Percentiles rank a stretch among this genome's conserved stretches.
These are phyloP conservation scores for Ptychochromis oligacanthus DNA, from an alignment of 2,113 vertebrate genomes.

Conservation along the genomic window DNA sequence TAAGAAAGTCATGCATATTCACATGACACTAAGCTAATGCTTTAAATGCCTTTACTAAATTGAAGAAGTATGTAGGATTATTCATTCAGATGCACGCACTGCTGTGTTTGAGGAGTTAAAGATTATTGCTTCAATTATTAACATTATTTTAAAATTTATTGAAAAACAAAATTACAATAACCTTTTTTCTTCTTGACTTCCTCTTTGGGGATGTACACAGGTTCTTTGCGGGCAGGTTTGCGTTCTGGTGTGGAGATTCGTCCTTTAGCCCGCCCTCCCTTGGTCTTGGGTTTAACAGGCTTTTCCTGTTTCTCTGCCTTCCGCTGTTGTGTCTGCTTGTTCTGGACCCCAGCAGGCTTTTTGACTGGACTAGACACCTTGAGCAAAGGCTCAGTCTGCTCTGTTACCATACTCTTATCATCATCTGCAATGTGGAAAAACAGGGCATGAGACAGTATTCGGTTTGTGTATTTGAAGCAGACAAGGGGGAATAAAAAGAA, in stretches of 20 bases:
- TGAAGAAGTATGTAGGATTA: no score
- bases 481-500: neutral
- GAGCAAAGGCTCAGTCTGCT: slow-evolving; percentile 92
- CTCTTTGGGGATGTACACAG: slow-evolving; percentile 91
- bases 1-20: neutral
- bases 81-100: neutral
- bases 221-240: slow-evolving; percentile 93
- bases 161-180: slow-evolving; percentile 49
- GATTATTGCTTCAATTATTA: neutral
- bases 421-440: slow-evolving; percentile 84
- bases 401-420: slow-evolving; percentile 94
- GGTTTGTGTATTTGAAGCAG: neutral
- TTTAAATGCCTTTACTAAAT: no score
- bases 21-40: no score
- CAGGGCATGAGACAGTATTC: neutral
- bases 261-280: slow-evolving; percentile 87
- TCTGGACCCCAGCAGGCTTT: slow-evolving; percentile 39
- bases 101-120: neutral
- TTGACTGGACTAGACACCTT: slow-evolving; percentile 84
- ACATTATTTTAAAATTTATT: neutral
- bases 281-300: slow-evolving; percentile 88
- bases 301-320: slow-evolving; percentile 82
- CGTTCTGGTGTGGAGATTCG: slow-evolving; percentile 95
- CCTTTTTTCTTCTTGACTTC: slow-evolving; percentile 99
- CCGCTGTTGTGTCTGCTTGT: slow-evolving; percentile 71